These are phyloP conservation scores for Microtus oregoni DNA, from an alignment of 2,113 vertebrate genomes.

Conservation along the genomic window DNA sequence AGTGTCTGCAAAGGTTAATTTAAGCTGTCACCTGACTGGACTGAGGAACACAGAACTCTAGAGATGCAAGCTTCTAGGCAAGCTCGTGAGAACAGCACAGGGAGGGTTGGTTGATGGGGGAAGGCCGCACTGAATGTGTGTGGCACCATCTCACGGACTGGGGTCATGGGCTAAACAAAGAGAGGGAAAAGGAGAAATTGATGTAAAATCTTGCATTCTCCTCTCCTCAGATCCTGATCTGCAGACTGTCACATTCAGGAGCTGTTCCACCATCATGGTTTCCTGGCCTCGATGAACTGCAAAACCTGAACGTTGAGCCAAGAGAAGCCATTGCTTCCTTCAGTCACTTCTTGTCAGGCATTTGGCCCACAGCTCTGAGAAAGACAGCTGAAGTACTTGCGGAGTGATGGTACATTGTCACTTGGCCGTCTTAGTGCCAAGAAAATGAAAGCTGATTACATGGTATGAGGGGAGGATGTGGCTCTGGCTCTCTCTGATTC, in stretches of 20 bases:
- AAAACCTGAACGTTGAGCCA: neutral
- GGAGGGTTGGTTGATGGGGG: neutral
- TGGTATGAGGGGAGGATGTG: neutral
- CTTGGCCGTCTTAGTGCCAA: neutral
- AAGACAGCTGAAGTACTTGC: neutral
- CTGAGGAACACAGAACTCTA: no score
- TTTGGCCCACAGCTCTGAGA: neutral
- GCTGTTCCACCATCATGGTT: neutral
- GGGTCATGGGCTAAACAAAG: neutral
- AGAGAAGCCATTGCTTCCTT: neutral
- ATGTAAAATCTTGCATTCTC: no score
- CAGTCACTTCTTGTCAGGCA: neutral
- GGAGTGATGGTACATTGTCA: neutral
- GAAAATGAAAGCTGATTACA: neutral
- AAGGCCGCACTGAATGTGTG: neutral
- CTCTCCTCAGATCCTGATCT: neutral
- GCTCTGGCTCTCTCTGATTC: neutral
- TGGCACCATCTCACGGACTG: neutral
- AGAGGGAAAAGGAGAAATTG: neutral
- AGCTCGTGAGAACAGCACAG: no score
- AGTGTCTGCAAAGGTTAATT: neutral
- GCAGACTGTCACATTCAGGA: neutral
- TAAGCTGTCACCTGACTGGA: neutral
- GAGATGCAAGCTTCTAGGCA: neutral
- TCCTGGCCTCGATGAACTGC: accelerated